Percentiles rank a stretch among this genome's conserved stretches.
Evolutionary conservation across 2,888 invertebrate genomes (phyloP).

Genomic region (Yponomeuta cagnagella): DNA sequence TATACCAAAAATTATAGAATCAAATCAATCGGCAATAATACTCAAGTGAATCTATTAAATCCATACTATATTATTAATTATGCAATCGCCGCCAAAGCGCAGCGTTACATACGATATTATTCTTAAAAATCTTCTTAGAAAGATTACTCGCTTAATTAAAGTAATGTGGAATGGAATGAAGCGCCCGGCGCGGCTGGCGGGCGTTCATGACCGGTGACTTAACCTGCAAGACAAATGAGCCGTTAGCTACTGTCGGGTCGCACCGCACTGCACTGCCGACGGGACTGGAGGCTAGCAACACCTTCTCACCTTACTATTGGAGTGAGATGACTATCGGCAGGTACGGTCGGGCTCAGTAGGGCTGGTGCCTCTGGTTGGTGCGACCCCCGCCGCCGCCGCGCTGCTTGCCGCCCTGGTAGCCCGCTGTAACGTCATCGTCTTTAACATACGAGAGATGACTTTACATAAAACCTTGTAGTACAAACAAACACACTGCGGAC

Average conservation of each 20-base stretch:
- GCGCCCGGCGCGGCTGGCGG: slow-evolving; percentile 61
- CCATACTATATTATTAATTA: slow-evolving; percentile 72
- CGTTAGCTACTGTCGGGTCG: not conserved
- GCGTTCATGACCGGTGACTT: slow-evolving; percentile 70
- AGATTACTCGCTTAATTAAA: slow-evolving; percentile 71
- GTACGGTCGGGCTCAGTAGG: slow-evolving; percentile 79
- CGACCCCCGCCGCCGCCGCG: slow-evolving; percentile 84
- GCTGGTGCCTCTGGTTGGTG: slow-evolving; percentile 91
- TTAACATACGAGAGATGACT: slow-evolving; percentile 13
- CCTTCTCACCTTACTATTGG: slow-evolving; percentile 62
- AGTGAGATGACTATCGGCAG: slow-evolving; percentile 69
- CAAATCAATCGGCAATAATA: slow-evolving; percentile 71
- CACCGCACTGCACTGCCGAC: not conserved
- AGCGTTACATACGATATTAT: slow-evolving; percentile 53
- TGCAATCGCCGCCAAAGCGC: slow-evolving; percentile 47
- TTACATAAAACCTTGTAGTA: slow-evolving; percentile 1
- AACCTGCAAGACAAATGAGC: slow-evolving; percentile 55
- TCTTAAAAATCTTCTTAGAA: slow-evolving; percentile 68
- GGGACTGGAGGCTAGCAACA: not conserved
- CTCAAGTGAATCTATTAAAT: slow-evolving; percentile 70
- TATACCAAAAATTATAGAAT: slow-evolving; percentile 24
- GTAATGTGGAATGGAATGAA: slow-evolving; percentile 74
- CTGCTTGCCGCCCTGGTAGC: slow-evolving; percentile 90
- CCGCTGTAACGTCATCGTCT: slow-evolving; percentile 56
- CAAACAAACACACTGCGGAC: not conserved